Evolutionary conservation across 1,140 invertebrate genomes (phyloP).

Genomic region (Batillaria attramentaria): DNA sequence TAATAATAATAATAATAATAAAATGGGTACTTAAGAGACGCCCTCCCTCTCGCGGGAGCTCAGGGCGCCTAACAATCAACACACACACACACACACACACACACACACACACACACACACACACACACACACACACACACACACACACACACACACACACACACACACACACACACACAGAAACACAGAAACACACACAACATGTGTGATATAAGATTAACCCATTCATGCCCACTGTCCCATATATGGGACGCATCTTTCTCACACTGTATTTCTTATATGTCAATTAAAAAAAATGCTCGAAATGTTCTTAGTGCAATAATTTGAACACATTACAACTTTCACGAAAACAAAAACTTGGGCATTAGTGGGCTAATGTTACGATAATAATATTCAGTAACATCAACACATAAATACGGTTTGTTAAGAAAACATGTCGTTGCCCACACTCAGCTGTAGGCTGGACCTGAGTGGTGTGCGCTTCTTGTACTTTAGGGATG

Average conservation of each 20-base stretch:
- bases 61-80: too few relatives aligned
- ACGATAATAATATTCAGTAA: too few relatives aligned
- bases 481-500: too few relatives aligned
- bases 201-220: not conserved
- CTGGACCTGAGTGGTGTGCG: too few relatives aligned
- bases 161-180: conserved; percentile 6
- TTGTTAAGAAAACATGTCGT: too few relatives aligned
- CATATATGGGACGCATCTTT: not conserved
- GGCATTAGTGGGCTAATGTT: not conserved
- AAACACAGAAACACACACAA: not conserved
- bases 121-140: not conserved
- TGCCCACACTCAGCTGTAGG: too few relatives aligned
- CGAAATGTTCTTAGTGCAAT: not conserved
- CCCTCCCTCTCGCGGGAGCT: too few relatives aligned
- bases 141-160: conserved; percentile 17
- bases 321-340: not conserved
- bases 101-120: not conserved
- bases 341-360: not conserved
- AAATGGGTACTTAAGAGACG: not conserved
- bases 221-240: not conserved
- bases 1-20: too few relatives aligned
- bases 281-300: not conserved
- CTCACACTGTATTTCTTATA: too few relatives aligned
- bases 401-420: too few relatives aligned
- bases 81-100: not conserved